These are phyloP conservation scores for Leptinotarsa undecemlineata DNA, from an alignment of 1,140 invertebrate species.

Conservation along the genomic window DNA sequence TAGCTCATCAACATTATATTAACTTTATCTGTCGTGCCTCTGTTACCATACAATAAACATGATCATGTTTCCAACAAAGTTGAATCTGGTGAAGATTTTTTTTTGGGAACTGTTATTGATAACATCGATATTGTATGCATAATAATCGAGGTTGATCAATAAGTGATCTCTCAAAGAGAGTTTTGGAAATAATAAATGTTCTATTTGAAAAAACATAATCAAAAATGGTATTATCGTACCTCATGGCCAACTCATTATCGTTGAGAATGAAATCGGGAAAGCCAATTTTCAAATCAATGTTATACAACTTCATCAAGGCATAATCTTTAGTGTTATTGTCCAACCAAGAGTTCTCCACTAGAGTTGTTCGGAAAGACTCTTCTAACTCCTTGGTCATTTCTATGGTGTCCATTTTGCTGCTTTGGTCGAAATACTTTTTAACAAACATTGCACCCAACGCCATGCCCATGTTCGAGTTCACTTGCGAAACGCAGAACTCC, in stretches of 20 bases:
- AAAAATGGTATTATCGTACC: not conserved
- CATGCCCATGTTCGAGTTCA: constrained; percentile 84
- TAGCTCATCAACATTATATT: no score
- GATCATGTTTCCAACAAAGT: no score
- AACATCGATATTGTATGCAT: no score
- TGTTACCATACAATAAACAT: no score
- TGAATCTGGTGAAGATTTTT: no score
- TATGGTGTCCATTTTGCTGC: constrained; percentile 79
- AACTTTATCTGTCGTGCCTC: no score
- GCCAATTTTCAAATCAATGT: constrained; percentile 85
- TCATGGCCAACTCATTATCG: constrained; percentile 64
- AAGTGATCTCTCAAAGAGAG: no score
- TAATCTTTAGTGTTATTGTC: constrained; percentile 76
- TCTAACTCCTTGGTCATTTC: constrained; percentile 85
- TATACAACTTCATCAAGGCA: constrained; percentile 70
- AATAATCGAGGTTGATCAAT: no score
- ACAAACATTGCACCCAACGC: constrained; percentile 86
- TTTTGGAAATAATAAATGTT: no score
- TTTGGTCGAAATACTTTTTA: constrained; percentile 80
- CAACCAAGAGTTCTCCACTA: constrained; percentile 79
- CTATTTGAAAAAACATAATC: no score
- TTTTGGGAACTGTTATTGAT: no score
- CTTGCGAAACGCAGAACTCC: constrained; percentile 82
- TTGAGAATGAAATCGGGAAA: constrained; percentile 87
- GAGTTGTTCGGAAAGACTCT: constrained; percentile 72